A percentile compares a stretch with the other conserved stretches of the same genome.
Evolutionary conservation across 2,888 invertebrate species (phyloP).

Genomic region (Habroteleia sp.): DNA sequence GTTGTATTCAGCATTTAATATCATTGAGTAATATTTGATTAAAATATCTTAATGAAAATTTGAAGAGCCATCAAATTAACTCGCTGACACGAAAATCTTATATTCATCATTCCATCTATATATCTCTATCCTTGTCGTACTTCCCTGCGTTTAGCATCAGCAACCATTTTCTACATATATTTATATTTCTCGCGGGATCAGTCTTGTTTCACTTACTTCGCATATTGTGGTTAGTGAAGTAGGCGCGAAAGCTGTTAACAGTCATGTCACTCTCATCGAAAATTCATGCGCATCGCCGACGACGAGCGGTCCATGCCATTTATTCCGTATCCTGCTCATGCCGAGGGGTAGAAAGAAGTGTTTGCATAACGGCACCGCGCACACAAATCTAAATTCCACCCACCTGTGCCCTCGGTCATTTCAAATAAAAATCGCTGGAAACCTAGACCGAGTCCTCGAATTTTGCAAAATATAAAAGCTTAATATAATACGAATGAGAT

Average conservation of each 20-base stretch:
- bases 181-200: slow-evolving; percentile 20
- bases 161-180: background rate
- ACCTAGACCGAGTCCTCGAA: too few relatives aligned
- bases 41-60: slow-evolving; percentile 8
- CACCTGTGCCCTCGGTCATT: slow-evolving; percentile 6
- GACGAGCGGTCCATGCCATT: slow-evolving; percentile 27
- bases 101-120: slow-evolving; percentile 9
- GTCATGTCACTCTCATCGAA: slow-evolving; percentile 51
- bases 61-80: slow-evolving; percentile 13
- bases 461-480: too few relatives aligned
- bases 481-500: too few relatives aligned
- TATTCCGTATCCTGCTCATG: slow-evolving; percentile 38
- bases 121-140: background rate
- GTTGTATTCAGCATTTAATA: too few relatives aligned
- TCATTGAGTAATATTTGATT: slow-evolving; percentile 1
- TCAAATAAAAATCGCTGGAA: slow-evolving; percentile 15
- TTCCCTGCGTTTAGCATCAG: background rate
- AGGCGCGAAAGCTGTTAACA: slow-evolving; percentile 55
- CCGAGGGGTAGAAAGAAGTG: slow-evolving; percentile 47
- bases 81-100: slow-evolving; percentile 1
- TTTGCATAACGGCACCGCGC: slow-evolving; percentile 44
- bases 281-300: slow-evolving; percentile 50
- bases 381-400: slow-evolving; percentile 7
- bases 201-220: slow-evolving; percentile 20
- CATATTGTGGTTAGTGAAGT: slow-evolving; percentile 27